Percentiles rank a stretch among this genome's conserved stretches.
phyloP scores from a whole-genome alignment of 2,888 invertebrate species.

The Drosophila anomelani region DNA sequence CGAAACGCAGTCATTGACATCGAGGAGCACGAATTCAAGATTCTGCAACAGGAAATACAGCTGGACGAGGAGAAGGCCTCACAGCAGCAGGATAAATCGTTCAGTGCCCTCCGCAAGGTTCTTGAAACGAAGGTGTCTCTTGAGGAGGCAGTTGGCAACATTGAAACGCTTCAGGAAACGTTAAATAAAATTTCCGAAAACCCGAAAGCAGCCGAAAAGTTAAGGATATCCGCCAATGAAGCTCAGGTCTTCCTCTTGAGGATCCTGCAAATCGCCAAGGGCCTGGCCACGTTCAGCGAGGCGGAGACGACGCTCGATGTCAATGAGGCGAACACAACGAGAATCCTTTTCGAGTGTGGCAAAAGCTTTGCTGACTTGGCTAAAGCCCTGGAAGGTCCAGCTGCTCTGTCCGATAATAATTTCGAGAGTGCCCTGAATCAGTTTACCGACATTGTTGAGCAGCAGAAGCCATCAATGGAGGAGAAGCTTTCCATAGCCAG shows the following conservation, averaged over 20 bases:
- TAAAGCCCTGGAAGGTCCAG: slow-evolving; percentile 47
- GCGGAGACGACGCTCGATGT: slow-evolving; percentile 59
- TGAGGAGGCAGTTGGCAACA: slow-evolving; percentile 80
- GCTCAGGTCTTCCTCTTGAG: slow-evolving; percentile 57
- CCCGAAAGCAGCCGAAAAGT: slow-evolving; percentile 32
- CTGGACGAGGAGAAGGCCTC: slow-evolving; percentile 76
- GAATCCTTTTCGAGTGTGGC: slow-evolving; percentile 63
- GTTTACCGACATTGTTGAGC: slow-evolving; percentile 59
- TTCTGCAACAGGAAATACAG: slow-evolving; percentile 80
- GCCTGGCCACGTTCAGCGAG: slow-evolving; percentile 60
- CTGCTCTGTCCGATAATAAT: slow-evolving; percentile 38
- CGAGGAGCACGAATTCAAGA: slow-evolving; percentile 82
- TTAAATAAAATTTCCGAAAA: slow-evolving; percentile 63
- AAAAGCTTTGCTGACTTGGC: slow-evolving; percentile 70
- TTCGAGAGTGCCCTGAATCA: slow-evolving; percentile 53
- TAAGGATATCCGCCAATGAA: slow-evolving; percentile 49
- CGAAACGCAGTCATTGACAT: slow-evolving; percentile 81
- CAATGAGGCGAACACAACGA: slow-evolving; percentile 60
- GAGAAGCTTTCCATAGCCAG: slow-evolving; percentile 62
- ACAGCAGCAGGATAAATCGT: slow-evolving; percentile 76
- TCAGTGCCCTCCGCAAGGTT: slow-evolving; percentile 77
- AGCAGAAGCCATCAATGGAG: slow-evolving; percentile 51
- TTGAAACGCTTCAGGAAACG: slow-evolving; percentile 77
- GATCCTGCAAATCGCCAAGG: slow-evolving; percentile 67
- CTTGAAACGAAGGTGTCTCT: slow-evolving; percentile 80